Conservation (phyloP, 1,140 invertebrate species). For the Trachymyrmex septentrionalis region DNA sequence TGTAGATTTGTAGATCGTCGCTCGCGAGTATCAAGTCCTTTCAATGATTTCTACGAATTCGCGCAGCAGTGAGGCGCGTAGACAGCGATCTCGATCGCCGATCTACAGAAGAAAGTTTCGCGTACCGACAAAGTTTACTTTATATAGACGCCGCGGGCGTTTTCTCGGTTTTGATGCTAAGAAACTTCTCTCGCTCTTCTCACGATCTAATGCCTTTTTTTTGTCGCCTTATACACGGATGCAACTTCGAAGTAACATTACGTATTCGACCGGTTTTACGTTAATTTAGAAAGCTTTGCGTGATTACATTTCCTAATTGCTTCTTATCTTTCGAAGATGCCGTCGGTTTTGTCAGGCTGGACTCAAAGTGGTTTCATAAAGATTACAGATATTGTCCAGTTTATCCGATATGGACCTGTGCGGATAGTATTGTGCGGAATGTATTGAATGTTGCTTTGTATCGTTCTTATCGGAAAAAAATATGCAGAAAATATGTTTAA, state of each 20-base stretch:
- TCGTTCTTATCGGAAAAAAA: constrained; percentile 18
- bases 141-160: not conserved
- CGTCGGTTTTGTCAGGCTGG: not conserved
- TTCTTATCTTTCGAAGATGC: not conserved
- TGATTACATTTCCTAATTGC: not conserved
- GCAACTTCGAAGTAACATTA: not conserved
- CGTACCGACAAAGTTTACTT: constrained; percentile 28
- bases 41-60: not conserved
- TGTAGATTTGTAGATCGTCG: not conserved
- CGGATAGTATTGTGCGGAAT: no score
- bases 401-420: not conserved
- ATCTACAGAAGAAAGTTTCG: constrained; percentile 16
- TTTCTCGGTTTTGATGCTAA: not conserved
- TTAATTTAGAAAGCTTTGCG: not conserved
- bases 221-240: not conserved
- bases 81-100: not conserved
- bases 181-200: constrained; percentile 21
- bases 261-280: not conserved
- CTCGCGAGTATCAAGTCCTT: not conserved
- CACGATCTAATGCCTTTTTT: not conserved
- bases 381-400: not conserved
- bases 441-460: not conserved
- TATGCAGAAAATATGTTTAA: constrained; percentile 7
- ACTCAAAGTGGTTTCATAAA: not conserved
- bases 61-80: not conserved